These are phyloP conservation scores for Nesometra sesokonis DNA, from an alignment of 35 echinoderm and acorn worm genomes.

Conservation along the genomic window DNA sequence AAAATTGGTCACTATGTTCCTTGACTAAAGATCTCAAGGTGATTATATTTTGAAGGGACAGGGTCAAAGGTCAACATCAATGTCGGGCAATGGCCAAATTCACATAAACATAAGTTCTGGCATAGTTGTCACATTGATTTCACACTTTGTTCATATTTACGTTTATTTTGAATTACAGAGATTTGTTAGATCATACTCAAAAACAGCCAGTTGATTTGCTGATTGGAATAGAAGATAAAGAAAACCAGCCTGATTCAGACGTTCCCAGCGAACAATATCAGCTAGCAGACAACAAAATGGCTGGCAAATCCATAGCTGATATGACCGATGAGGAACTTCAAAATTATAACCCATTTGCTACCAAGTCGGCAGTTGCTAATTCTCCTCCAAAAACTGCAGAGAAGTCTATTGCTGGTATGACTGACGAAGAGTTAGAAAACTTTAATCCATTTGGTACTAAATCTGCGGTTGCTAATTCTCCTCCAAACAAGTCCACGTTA, in stretches of 20 bases:
- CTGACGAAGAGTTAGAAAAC: constrained; percentile 25
- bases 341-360: constrained; percentile 25
- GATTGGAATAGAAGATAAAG: not conserved
- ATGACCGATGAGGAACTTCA: constrained; percentile 40
- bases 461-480: constrained; percentile 41
- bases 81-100: too few species aligned
- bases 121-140: too few species aligned
- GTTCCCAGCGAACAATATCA: not conserved
- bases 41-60: too few species aligned
- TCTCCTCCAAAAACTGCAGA: constrained; percentile 8
- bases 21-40: too few species aligned
- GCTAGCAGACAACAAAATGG: not conserved
- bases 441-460: constrained; percentile 37
- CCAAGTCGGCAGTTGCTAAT: constrained; percentile 28
- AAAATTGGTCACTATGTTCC: too few species aligned
- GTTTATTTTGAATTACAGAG: too few species aligned
- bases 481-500: not conserved
- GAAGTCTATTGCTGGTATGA: constrained; percentile 20
- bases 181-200: not conserved
- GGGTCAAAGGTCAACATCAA: too few species aligned
- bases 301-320: constrained; percentile 12
- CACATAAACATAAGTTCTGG: too few species aligned
- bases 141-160: too few species aligned
- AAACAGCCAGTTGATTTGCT: not conserved
- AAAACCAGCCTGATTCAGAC: not conserved